Base-by-base conservation (phyloP, 2,113 vertebrate species). In the Dolichallabes microphthalmus region DNA sequence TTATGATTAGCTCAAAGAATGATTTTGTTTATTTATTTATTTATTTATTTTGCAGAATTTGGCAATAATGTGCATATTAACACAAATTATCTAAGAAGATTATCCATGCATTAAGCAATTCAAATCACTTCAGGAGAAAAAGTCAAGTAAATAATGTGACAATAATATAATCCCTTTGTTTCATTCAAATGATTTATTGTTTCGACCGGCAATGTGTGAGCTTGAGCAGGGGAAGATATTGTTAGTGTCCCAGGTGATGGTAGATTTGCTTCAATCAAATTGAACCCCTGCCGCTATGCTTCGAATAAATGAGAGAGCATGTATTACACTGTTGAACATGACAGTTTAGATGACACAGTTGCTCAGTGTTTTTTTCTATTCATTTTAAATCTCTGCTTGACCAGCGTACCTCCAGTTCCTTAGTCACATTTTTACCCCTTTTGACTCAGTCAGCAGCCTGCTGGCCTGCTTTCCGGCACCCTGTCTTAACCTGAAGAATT, bases 401-500 rank as follows among this genome's bases (percentile, higher is more conserved):
- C 76, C 20, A 8, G 19, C 15, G 35, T 76, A 60, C 73, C 12
- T 30, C 22, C 50, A 82, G 53, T 80, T n/a, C 80, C 86, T 45
- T 58, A 5, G 71, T 85, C 61, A 85, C 78, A 84, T 82, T 87
- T 77, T 82, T 88, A 87, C 45, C 45, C 83, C 87, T 87, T 82
- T 77, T 88, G 87, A 77, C 83, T 84, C 53, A 88, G 86, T 86
- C 88, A 88, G 88, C 88, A 90, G 90, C 85, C 89, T 87, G 89
- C 91, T 87, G 92, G 92, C 89, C 91, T 90, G 88, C 82, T 90
- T 90, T 92, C 89, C 85, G 86, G 88, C 88, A 88, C 88, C 91
- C 91, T 93, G 93, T 94, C 93, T 94, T 94, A 95, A 95, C 94
- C 93, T 94, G 92, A 94, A 94, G 93, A 94, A 94, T 94, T 94